phyloP scores from a whole-genome alignment of 2,113 vertebrate species.

The Hiodon tergisus region DNA sequence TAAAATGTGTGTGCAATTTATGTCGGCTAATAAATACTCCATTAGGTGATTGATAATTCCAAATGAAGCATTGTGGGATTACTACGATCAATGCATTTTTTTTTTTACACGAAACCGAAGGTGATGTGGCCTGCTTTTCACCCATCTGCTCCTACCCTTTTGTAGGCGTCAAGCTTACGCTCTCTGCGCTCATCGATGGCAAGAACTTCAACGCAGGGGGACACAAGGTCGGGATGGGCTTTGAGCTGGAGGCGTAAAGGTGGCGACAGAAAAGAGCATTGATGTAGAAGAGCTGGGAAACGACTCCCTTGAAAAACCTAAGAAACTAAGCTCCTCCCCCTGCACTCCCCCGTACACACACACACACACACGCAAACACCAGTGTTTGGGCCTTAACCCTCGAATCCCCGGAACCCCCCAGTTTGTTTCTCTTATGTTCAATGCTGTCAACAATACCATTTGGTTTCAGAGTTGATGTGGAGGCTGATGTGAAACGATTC shows the following conservation, averaged over 20 bases:
- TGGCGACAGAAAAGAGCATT: background rate
- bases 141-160: background rate
- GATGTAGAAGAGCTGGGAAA: constrained; percentile 15
- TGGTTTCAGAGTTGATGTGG: background rate
- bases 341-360: constrained; percentile 9
- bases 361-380: constrained; percentile 23
- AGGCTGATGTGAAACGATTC: background rate
- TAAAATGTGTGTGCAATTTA: no score
- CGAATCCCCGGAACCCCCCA: constrained; percentile 19
- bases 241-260: constrained; percentile 85
- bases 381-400: constrained; percentile 53
- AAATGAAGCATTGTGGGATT: no score
- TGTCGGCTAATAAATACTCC: no score
- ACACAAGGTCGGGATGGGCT: constrained; percentile 92
- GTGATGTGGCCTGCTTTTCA: no score
- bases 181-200: constrained; percentile 86
- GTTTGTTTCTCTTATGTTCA: constrained; percentile 25
- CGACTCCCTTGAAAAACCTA: constrained; percentile 14
- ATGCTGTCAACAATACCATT: constrained; percentile 16
- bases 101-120: no score
- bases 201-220: constrained; percentile 93
- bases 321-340: background rate
- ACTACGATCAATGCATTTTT: no score
- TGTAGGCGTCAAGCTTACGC: constrained; percentile 85
- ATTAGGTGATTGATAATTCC: no score